A percentile compares a stretch with the other conserved stretches of the same genome.
Conservation (phyloP, 92 coral and sea anemone genomes). For the Metridium senile region DNA sequence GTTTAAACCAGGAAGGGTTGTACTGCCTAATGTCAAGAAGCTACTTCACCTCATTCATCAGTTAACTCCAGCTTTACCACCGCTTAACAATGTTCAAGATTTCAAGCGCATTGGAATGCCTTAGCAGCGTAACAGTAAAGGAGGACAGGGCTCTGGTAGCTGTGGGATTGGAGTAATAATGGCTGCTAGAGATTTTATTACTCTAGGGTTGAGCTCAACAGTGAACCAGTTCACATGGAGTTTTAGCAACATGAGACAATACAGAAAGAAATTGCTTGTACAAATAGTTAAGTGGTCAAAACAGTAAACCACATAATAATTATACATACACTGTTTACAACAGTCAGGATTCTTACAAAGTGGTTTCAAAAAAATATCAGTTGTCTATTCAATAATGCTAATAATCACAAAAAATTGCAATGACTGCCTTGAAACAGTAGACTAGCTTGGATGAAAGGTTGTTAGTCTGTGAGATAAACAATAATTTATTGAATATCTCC, state of each 20-base stretch:
- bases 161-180: constrained; percentile 66
- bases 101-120: constrained; percentile 66
- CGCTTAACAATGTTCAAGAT: neutral
- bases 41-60: constrained; percentile 14
- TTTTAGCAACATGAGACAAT: constrained; percentile 28
- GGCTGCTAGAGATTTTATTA: constrained; percentile 53
- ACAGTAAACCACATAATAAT: neutral
- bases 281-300: constrained; percentile 40
- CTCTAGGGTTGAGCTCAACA: constrained; percentile 1
- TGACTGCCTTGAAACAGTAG: constrained; percentile 26
- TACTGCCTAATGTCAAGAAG: constrained; percentile 20
- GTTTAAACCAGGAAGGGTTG: constrained; percentile 1
- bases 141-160: constrained; percentile 46
- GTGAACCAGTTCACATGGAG: constrained; percentile 32
- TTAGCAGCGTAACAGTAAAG: constrained; percentile 5
- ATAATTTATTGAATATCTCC: too few species aligned
- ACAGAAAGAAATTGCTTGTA: constrained; percentile 40
- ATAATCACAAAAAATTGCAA: neutral
- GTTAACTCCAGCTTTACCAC: constrained; percentile 7
- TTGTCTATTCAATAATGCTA: too few species aligned
- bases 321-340: neutral
- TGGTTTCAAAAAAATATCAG: too few species aligned
- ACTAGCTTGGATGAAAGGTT: constrained; percentile 23
- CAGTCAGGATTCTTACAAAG: too few species aligned
- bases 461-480: constrained; percentile 29